These are phyloP conservation scores for Lates japonicus DNA, from an alignment of 2,797 vertebrate genomes.

Conservation along the genomic window DNA sequence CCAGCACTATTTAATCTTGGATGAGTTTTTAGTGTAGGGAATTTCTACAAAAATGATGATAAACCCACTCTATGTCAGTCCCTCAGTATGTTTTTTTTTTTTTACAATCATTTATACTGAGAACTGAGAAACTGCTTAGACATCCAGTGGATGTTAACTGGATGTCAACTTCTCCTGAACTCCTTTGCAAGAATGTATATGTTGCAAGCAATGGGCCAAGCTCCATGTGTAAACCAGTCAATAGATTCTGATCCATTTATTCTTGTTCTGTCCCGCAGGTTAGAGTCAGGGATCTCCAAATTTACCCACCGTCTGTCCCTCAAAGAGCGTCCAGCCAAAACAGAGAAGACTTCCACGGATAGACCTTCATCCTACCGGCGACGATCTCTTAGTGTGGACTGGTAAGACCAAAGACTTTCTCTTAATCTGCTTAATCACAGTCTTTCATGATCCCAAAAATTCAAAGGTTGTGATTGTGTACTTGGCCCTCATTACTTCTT, in stretches of 20 bases:
- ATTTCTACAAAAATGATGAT: background rate
- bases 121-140: background rate
- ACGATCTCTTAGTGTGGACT: slow-evolving; percentile 93
- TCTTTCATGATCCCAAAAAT: background rate
- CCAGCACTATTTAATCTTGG: slow-evolving; percentile 19
- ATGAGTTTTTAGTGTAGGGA: slow-evolving; percentile 13
- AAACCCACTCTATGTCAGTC: background rate
- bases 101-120: background rate
- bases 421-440: background rate
- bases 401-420: slow-evolving; percentile 81
- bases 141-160: background rate
- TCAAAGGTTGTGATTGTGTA: background rate
- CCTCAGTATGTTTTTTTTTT: slow-evolving; percentile 21
- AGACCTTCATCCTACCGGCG: slow-evolving; percentile 87
- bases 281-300: slow-evolving; percentile 90
- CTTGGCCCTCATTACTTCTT: background rate
- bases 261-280: slow-evolving; percentile 80
- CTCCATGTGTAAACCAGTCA: background rate
- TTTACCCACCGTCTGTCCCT: slow-evolving; percentile 91
- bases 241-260: background rate
- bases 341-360: slow-evolving; percentile 84
- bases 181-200: background rate
- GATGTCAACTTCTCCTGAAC: slow-evolving; percentile 6
- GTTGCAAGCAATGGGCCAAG: background rate
- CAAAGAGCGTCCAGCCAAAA: slow-evolving; percentile 90